Evolutionary conservation across 2,888 invertebrate species (phyloP).

Genomic region (Eupithecia subfuscata): DNA sequence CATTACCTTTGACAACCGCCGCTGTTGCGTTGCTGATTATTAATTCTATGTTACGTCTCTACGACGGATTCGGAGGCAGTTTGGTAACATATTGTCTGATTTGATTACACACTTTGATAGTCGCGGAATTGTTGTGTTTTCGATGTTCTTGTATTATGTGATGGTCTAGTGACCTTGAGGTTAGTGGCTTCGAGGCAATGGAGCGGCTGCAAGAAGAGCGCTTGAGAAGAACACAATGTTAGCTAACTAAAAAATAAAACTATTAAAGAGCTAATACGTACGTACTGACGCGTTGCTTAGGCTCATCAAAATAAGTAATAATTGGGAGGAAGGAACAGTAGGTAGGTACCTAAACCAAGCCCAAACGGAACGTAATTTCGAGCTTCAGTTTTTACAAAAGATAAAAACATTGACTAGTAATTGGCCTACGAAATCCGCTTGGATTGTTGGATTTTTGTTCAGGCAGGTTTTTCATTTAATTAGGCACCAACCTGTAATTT

Average conservation of each 20-base stretch:
- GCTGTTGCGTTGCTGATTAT: slow-evolving; percentile 26
- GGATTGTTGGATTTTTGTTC: neutral
- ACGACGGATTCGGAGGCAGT: slow-evolving; percentile 29
- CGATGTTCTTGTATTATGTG: neutral
- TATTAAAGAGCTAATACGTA: neutral
- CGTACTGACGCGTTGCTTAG: neutral
- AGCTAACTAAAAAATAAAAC: neutral
- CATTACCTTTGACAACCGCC: slow-evolving; percentile 28
- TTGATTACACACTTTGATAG: slow-evolving; percentile 7
- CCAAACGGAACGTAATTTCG: slow-evolving; percentile 2
- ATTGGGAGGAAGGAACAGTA: slow-evolving; percentile 12
- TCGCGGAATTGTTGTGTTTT: neutral
- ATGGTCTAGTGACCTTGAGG: neutral
- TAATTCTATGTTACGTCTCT: slow-evolving; percentile 26
- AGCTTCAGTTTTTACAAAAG: slow-evolving; percentile 10
- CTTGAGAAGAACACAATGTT: neutral
- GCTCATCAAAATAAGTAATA: neutral
- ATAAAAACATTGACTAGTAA: neutral
- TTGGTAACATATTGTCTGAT: slow-evolving; percentile 31
- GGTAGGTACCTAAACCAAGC: too few species aligned
- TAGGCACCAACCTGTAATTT: neutral
- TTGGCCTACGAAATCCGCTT: neutral
- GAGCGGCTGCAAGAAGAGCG: neutral
- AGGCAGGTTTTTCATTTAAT: neutral
- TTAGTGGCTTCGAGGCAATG: neutral